Base-by-base conservation (phyloP, 2,888 invertebrate genomes). In the Platycheirus albimanus region DNA sequence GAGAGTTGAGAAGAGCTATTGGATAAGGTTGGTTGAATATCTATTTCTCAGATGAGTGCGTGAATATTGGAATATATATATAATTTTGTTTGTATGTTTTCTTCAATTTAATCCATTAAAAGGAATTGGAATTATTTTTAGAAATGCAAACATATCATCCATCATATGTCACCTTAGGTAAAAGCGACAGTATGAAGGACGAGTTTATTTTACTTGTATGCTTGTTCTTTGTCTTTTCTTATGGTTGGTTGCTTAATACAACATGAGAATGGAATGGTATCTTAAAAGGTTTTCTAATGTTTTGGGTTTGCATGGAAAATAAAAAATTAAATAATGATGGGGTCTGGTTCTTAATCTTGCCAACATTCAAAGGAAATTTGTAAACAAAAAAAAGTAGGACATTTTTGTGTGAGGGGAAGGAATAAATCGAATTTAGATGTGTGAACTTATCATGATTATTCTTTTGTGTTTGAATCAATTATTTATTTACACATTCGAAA, bases 101-200 rank as follows among this genome's bases (percentile, higher is more conserved):
- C 56, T 52, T 72, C 83, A 83, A 83, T 83, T 83, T 78, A 83
- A 74, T 83, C 83, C 83, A 83, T 83, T 83, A 83, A 72, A 61
- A 78, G 45, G 69, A 83, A 83, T 78, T 78, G 72, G 78, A 74
- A 83, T 83, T 78, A 74, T 67, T 78, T 83, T 83, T 74, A 78
- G 72, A 78, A 78, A 74, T 78, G 63, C 78, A 69, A 83, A 78
- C 67, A 78, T 78, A 78, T 74, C 83, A 83, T 83, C 78, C 78
- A 78, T 83, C 83, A 83, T 78, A 74, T 83, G 83, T 83, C 72
- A 72, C 69, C 63, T 49, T 41, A 81, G 61, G 64, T 76, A 38
- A n/a, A n/a, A 78, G 51, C 20, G 78, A 61, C 58, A 67, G 15
- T 33, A 20, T 75, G 17, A 51, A 69, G 54, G 47, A 41, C 28